These are phyloP conservation scores for Rhadina sibilatrix DNA, from an alignment of 2,113 vertebrate species.

Conservation along the genomic window DNA sequence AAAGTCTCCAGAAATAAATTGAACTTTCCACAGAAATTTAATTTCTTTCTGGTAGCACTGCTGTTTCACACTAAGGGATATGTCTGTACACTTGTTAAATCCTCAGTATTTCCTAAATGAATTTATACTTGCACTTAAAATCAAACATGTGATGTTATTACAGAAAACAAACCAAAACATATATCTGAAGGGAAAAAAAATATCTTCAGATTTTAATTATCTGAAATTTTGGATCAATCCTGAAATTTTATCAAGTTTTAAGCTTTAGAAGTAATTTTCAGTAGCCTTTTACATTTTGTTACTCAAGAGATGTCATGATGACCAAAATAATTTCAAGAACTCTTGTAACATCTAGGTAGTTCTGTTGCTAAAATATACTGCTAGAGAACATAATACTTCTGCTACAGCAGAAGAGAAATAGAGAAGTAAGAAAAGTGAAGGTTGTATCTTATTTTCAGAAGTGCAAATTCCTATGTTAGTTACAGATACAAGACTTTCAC, in stretches of 20 bases:
- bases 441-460: neutral
- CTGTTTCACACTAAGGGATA: neutral
- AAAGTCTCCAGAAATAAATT: neutral
- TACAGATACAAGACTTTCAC: neutral
- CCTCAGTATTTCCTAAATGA: neutral
- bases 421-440: neutral
- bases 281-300: neutral
- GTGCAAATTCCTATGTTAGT: neutral
- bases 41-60: neutral
- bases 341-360: neutral
- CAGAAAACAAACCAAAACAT: neutral
- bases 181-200: neutral
- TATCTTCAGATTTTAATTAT: neutral
- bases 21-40: neutral
- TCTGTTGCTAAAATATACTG: neutral
- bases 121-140: neutral
- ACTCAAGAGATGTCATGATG: neutral
- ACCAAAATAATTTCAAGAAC: neutral
- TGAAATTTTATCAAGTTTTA: neutral
- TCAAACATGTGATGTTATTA: rapidly evolving
- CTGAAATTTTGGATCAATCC: neutral
- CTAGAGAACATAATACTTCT: neutral
- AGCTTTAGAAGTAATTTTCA: neutral
- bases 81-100: neutral
- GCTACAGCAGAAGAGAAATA: neutral